Percentiles rank a stretch among this genome's conserved stretches.
These are phyloP conservation scores for Stramonita haemastoma DNA, from an alignment of 2,888 invertebrate genomes.

Conservation along the genomic window DNA sequence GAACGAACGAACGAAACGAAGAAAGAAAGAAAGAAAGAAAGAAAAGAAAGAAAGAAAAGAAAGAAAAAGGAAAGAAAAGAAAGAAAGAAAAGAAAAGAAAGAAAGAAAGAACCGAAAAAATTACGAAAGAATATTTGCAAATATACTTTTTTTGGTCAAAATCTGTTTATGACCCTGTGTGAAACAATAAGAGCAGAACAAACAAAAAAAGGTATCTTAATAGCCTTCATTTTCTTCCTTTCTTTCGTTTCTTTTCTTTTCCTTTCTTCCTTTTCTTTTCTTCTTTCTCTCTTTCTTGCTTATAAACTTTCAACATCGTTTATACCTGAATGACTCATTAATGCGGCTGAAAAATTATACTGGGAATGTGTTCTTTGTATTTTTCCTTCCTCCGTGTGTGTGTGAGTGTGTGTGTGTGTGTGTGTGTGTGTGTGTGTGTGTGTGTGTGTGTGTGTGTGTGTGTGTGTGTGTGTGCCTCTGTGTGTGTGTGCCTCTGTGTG, in stretches of 20 bases:
- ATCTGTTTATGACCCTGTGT: no score
- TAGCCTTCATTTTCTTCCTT: no score
- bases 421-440: neutral
- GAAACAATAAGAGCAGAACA: no score
- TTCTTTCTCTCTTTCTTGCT: no score
- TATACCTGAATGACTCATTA: no score
- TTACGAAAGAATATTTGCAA: neutral
- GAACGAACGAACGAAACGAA: neutral
- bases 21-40: neutral
- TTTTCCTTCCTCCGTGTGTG: no score
- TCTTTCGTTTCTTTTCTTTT: no score
- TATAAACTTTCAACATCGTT: no score
- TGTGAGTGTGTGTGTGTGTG: slow-evolving; percentile 4
- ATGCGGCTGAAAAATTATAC: no score
- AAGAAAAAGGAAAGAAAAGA: neutral
- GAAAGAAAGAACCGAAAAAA: neutral
- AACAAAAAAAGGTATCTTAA: no score
- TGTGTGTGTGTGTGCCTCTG: neutral
- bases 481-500: slow-evolving; percentile 11
- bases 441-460: neutral
- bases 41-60: neutral
- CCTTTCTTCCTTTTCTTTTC: no score
- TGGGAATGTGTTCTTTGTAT: no score
- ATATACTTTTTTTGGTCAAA: neutral
- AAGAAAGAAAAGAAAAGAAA: neutral